phyloP scores from a whole-genome alignment of 2,888 invertebrate genomes.

The Dicroscelio sp. region DNA sequence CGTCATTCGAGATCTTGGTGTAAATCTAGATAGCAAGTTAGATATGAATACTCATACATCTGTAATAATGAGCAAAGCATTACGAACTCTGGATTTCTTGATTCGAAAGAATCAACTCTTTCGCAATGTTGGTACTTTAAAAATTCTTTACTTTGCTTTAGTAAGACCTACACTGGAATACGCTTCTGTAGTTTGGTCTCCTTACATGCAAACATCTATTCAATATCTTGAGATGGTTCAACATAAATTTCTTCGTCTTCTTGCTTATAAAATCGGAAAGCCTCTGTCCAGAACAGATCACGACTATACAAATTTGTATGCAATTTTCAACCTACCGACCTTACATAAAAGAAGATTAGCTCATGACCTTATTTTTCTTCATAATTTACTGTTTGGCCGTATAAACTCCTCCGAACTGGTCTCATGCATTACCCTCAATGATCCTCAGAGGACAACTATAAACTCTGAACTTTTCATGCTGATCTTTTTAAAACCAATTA shows the following conservation, averaged over 20 bases:
- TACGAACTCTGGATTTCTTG: background rate
- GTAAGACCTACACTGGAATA: background rate
- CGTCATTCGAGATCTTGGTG: constrained; percentile 24
- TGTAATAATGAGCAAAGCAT: background rate
- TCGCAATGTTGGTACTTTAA: too few species aligned
- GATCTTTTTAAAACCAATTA: background rate
- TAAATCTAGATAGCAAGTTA: background rate
- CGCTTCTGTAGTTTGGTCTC: too few species aligned
- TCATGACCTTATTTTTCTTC: background rate
- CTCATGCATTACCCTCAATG: too few species aligned
- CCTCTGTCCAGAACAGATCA: background rate
- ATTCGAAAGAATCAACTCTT: background rate
- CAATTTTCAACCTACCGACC: background rate
- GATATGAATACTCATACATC: background rate
- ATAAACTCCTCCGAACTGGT: too few species aligned
- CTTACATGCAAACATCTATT: too few species aligned
- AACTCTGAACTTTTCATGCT: background rate
- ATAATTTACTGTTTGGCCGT: too few species aligned
- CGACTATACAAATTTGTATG: too few species aligned
- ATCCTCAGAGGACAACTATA: too few species aligned
- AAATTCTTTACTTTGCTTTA: background rate
- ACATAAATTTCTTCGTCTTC: too few species aligned
- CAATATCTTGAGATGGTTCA: too few species aligned
- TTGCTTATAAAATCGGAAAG: background rate
- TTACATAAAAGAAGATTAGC: background rate